A percentile compares a stretch with the other conserved stretches of the same genome.
Conservation (phyloP, 2,888 invertebrate genomes). For the Camptogramma bilineatum region DNA sequence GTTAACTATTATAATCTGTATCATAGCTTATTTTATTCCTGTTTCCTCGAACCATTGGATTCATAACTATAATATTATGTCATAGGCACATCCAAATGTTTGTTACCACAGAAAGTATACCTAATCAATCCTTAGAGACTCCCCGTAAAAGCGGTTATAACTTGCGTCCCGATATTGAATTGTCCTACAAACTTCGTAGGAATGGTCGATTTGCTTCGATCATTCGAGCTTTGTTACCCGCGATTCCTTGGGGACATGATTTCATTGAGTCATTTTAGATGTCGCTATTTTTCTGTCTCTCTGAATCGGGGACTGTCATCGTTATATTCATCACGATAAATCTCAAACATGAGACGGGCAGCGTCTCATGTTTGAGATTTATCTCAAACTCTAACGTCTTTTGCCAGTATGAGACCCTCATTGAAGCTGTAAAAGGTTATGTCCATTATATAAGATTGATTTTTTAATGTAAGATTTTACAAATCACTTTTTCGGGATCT, state of each 20-base stretch:
- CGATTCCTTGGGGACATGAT: conserved; percentile 44
- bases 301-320: conserved; percentile 32
- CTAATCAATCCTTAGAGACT: neutral
- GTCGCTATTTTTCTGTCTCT: conserved; percentile 36
- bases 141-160: conserved; percentile 1
- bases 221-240: conserved; percentile 54
- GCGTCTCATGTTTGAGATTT: neutral
- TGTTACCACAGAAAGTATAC: neutral
- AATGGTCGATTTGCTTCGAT: conserved; percentile 77
- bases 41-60: neutral
- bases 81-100: neutral
- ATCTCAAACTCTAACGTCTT: too few relatives aligned
- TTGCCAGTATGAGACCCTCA: too few relatives aligned
- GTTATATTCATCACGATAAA: conserved; percentile 8
- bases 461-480: neutral
- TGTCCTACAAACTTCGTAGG: conserved; percentile 37
- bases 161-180: conserved; percentile 13
- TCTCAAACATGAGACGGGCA: neutral
- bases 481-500: neutral
- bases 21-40: neutral
- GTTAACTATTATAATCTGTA: too few relatives aligned
- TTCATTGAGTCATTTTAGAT: conserved; percentile 46
- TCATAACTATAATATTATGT: neutral
- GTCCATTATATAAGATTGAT: neutral
- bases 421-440: too few relatives aligned